A percentile compares a stretch with the other conserved stretches of the same genome.
Conservation (phyloP, 2,888 invertebrate species). For the Yponomeuta sedellus region DNA sequence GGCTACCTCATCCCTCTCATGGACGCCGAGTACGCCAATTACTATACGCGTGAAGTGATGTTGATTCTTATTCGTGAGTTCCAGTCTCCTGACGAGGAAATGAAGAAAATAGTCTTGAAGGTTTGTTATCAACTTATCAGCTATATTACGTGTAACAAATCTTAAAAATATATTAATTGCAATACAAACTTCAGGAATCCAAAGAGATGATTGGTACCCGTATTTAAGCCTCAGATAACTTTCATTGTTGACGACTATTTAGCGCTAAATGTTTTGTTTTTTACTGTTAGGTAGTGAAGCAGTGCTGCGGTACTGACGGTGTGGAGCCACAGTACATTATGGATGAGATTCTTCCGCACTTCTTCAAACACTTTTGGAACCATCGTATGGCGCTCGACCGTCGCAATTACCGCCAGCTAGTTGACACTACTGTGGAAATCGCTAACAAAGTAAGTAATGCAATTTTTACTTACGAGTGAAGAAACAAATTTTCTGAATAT, state of each 20-base stretch:
- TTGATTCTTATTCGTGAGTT: conserved; percentile 98
- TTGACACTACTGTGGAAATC: conserved; percentile 99
- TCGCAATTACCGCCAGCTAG: conserved; percentile 97
- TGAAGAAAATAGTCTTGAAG: conserved; percentile 99
- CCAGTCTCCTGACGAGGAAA: conserved; percentile 99
- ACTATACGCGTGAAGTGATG: conserved; percentile 99
- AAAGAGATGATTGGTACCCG: no score
- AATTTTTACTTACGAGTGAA: not conserved
- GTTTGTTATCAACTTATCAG: conserved; percentile 51
- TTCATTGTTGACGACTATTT: not conserved
- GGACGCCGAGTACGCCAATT: conserved; percentile 99
- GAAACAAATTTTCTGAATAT: not conserved
- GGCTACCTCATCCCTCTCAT: conserved; percentile 99
- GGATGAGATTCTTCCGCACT: conserved; percentile 98
- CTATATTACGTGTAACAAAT: no score
- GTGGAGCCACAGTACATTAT: conserved; percentile 99
- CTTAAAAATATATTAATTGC: no score
- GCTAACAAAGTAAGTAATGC: conserved; percentile 88
- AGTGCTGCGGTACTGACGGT: conserved; percentile 99
- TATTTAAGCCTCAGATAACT: no score
- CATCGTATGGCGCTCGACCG: conserved; percentile 99
- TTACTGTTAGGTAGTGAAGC: conserved; percentile 90
- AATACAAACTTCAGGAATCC: no score
- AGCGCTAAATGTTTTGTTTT: not conserved
- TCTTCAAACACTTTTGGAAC: conserved; percentile 99